Evolutionary conservation across 2,888 invertebrate genomes (phyloP), one percentile per base, ranked within the genome.

Genomic region (Drosophila mercatorum): DNA sequence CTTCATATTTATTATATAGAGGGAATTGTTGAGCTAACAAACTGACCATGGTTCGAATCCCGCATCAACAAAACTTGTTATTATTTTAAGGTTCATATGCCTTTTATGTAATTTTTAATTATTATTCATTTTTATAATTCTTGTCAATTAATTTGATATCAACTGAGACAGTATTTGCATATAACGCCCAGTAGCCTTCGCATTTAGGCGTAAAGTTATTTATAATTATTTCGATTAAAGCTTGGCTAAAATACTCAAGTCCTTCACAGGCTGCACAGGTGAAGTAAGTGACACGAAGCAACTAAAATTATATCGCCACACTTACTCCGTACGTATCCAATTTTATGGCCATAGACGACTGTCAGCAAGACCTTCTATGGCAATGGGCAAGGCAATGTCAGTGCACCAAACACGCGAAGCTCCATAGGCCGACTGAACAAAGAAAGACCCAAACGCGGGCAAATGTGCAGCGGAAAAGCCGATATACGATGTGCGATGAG

Each of bases 331-430:
- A 51, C 62, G 69, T 56, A 71, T 71, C 66, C 65, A 77, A 75
- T 63, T 63, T 75, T 64, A 68, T 43, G 51, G 61, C 58, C 64
- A 60, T 55, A 68, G 61, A 73, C 78, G 61, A 73, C 78, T 76
- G 76, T 78, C 76, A 76, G 67, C 59, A 53, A 81, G 83, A 75
- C 83, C 83, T 83, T 89, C 89, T 87, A 75, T 81, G 76, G 72
- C 63, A 41, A 55, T 55, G 55, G 41, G 55, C 82, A 59, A 68
- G 65, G 76, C 89, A 89, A 79, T 83, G 89, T 83, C 83, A 83
- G 83, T 75, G 85, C 71, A 75, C 68, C 84, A 89, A 79, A 89
- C 83, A 83, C 83, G 83, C 89, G 85, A 83, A 81, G 83, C 75
- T 60, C 57, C 74, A 47, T 52, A 46, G 60, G 56, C 73, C 73